Conservation (phyloP, 2,113 vertebrate genomes). For the Hymenochirus boettgeri region DNA sequence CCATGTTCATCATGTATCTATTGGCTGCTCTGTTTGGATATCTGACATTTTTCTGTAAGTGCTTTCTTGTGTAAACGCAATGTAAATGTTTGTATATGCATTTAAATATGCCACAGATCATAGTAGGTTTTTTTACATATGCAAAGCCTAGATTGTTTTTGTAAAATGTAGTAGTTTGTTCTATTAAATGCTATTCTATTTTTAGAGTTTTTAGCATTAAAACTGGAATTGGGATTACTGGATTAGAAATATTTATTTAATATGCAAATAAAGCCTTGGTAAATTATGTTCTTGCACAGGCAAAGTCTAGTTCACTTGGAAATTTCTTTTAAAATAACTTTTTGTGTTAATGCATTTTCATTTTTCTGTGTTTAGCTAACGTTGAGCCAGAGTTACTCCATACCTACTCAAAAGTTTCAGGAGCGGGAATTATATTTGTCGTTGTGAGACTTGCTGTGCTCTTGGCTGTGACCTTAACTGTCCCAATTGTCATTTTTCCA, state of each 20-base stretch:
- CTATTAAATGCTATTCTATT: too few species aligned
- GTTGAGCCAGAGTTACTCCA: slow-evolving; percentile 90
- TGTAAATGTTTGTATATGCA: too few species aligned
- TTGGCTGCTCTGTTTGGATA: slow-evolving; percentile 95
- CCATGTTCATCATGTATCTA: slow-evolving; percentile 97
- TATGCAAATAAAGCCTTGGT: too few species aligned
- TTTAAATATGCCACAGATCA: not conserved
- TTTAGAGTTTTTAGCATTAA: too few species aligned
- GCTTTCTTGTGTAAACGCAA: too few species aligned
- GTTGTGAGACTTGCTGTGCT: slow-evolving; percentile 91
- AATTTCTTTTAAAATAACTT: not conserved
- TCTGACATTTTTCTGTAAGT: slow-evolving; percentile 90
- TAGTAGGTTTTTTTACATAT: too few species aligned
- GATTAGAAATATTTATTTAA: too few species aligned
- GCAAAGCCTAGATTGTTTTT: too few species aligned
- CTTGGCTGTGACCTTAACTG: slow-evolving; percentile 88
- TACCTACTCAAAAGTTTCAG: slow-evolving; percentile 78
- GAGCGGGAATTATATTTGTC: slow-evolving; percentile 77
- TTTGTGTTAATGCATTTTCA: not conserved
- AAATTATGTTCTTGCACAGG: too few species aligned
- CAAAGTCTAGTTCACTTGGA: too few species aligned
- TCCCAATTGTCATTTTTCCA: slow-evolving; percentile 94
- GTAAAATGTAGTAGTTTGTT: too few species aligned
- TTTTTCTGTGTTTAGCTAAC: slow-evolving; percentile 54
- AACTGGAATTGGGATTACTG: too few species aligned